Evolutionary conservation across 2,113 vertebrate genomes (phyloP).

Genomic region (Laticauda colubrina): DNA sequence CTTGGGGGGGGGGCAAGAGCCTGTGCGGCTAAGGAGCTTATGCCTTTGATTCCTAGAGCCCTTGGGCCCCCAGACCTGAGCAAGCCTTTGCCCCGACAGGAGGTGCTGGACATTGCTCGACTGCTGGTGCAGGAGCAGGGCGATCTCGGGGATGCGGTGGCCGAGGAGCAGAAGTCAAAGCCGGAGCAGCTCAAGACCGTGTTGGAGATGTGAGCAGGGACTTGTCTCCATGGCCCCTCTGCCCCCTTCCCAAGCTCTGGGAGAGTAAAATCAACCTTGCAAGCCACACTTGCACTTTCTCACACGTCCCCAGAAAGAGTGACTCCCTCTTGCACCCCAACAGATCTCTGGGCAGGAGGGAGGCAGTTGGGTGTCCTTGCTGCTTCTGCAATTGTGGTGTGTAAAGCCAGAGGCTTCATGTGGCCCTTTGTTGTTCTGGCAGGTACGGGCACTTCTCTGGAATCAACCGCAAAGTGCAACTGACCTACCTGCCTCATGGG

Average conservation of each 20-base stretch:
- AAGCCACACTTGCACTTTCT: not conserved
- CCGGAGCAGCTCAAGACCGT: slow-evolving; percentile 96
- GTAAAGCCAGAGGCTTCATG: not conserved
- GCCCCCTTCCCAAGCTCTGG: no score
- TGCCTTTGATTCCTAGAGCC: not conserved
- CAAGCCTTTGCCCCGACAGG: slow-evolving; percentile 68
- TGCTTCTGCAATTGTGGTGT: not conserved
- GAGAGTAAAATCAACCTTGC: not conserved
- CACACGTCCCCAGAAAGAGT: not conserved
- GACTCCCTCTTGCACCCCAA: not conserved
- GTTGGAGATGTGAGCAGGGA: slow-evolving; percentile 89
- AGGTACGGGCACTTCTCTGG: slow-evolving; percentile 99
- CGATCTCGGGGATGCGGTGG: slow-evolving; percentile 84
- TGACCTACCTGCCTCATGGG: slow-evolving; percentile 92
- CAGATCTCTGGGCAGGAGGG: not conserved
- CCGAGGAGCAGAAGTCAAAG: slow-evolving; percentile 93
- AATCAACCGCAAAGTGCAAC: slow-evolving; percentile 96
- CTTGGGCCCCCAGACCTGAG: not conserved
- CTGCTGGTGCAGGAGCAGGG: slow-evolving; percentile 87
- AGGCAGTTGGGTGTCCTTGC: no score
- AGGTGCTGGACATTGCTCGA: slow-evolving; percentile 94
- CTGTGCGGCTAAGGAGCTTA: not conserved
- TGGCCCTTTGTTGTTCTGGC: not conserved
- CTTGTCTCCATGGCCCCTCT: not conserved
- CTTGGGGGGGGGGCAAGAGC: accelerated